A percentile compares a stretch with the other conserved stretches of the same genome.
Conservation (phyloP, 1,140 invertebrate genomes). For the Drosophila chauvacae region DNA sequence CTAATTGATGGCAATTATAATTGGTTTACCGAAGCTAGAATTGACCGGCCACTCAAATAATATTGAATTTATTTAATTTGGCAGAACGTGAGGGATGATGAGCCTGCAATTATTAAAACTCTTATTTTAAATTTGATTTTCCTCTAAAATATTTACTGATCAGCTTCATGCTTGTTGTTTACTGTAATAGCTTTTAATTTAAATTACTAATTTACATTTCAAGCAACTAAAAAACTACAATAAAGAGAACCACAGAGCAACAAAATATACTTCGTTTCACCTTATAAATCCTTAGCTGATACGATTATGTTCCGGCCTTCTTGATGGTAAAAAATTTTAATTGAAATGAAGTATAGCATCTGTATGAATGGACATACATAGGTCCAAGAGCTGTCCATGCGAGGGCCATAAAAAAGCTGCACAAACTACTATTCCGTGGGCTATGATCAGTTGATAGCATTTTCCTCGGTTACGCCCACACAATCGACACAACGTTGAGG, state of each 20-base stretch:
- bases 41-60: not conserved
- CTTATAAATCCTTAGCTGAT: slow-evolving; percentile 38
- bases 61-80: not conserved
- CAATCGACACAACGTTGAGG: slow-evolving; percentile 38
- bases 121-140: no score
- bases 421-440: slow-evolving; percentile 42
- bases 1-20: slow-evolving; percentile 1
- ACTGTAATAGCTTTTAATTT: not conserved
- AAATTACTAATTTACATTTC: not conserved
- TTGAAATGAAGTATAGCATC: slow-evolving; percentile 23
- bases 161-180: no score
- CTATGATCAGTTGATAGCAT: slow-evolving; percentile 51
- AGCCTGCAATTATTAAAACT: no score
- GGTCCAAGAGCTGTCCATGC: slow-evolving; percentile 26
- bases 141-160: no score
- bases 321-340: slow-evolving; percentile 19
- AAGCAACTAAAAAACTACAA: not conserved
- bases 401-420: slow-evolving; percentile 36
- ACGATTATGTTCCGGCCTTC: slow-evolving; percentile 43
- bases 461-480: slow-evolving; percentile 43
- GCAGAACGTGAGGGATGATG: not conserved
- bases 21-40: not conserved
- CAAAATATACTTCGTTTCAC: slow-evolving; percentile 33
- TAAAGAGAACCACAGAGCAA: not conserved
- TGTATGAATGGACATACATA: not conserved